phyloP scores from a whole-genome alignment of 30 jellyfish, hydroid and myxozoan species.

The Chrysaora quinquecirrha region DNA sequence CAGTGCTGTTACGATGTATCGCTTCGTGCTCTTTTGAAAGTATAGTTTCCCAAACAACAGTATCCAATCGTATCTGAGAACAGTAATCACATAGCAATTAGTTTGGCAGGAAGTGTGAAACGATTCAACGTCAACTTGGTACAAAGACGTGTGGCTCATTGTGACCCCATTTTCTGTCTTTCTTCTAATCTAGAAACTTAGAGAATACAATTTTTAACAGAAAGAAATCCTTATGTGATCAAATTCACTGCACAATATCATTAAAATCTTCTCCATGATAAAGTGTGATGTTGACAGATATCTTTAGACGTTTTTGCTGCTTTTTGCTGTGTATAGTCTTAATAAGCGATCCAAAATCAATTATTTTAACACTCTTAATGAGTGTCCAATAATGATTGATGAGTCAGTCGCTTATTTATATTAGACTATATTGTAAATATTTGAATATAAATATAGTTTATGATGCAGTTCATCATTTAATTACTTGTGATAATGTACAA shows the following conservation, averaged over 20 bases:
- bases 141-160: no score
- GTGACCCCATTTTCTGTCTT: no score
- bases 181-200: no score
- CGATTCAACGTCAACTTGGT: no score
- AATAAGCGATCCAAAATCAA: constrained; percentile 1
- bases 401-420: constrained; percentile 72
- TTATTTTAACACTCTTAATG: not conserved
- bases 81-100: no score
- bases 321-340: not conserved
- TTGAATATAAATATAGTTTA: constrained; percentile 57
- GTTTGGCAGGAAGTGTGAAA: no score
- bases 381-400: constrained; percentile 1
- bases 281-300: not conserved
- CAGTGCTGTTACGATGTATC: no score
- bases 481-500: constrained; percentile 54
- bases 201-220: not conserved
- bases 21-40: no score
- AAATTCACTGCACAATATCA: not conserved
- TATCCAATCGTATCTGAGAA: no score
- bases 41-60: no score
- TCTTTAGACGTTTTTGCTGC: not conserved
- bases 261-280: not conserved
- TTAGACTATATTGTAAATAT: constrained; percentile 40
- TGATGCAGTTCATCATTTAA: constrained; percentile 60
- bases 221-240: not conserved